Percentiles rank a stretch among this genome's conserved stretches.
Conservation (phyloP, 2,113 vertebrate genomes). For the Antigone vipio region DNA sequence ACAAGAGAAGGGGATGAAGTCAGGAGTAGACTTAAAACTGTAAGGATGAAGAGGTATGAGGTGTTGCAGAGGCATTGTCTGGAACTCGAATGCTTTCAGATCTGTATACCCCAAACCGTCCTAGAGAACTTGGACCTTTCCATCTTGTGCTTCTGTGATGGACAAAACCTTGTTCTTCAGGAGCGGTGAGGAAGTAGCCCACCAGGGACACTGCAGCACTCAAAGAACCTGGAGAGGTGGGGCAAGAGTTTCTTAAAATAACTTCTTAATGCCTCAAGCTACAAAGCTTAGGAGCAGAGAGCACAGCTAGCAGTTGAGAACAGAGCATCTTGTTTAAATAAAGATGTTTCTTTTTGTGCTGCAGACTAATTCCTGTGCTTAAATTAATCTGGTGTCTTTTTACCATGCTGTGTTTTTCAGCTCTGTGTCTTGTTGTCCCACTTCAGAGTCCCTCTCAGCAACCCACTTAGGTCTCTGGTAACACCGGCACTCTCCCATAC, state of each 20-base stretch:
- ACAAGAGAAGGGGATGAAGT: not conserved
- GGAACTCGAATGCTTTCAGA: not conserved
- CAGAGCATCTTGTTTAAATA: not conserved
- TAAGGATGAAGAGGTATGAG: not conserved
- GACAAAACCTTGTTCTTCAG: not conserved
- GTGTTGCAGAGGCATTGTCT: not conserved
- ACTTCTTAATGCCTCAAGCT: not conserved
- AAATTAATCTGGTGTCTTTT: not conserved
- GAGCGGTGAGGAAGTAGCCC: not conserved
- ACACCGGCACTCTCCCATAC: not conserved
- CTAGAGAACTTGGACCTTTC: not conserved
- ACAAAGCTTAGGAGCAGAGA: not conserved
- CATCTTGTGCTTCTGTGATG: not conserved
- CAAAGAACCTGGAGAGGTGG: not conserved
- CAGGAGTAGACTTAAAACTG: not conserved
- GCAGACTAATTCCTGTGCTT: not conserved
- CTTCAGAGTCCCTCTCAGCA: not conserved
- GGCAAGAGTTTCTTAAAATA: not conserved
- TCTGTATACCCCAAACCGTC: not conserved
- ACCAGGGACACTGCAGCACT: not conserved
- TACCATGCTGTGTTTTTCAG: not conserved
- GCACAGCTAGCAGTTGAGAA: not conserved
- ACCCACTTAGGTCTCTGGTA: not conserved
- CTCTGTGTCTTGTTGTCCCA: not conserved
- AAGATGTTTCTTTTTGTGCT: not conserved